A percentile compares a stretch with the other conserved stretches of the same genome.
These are phyloP conservation scores for Tyto alba DNA, from an alignment of 2,113 vertebrate genomes.

Conservation along the genomic window DNA sequence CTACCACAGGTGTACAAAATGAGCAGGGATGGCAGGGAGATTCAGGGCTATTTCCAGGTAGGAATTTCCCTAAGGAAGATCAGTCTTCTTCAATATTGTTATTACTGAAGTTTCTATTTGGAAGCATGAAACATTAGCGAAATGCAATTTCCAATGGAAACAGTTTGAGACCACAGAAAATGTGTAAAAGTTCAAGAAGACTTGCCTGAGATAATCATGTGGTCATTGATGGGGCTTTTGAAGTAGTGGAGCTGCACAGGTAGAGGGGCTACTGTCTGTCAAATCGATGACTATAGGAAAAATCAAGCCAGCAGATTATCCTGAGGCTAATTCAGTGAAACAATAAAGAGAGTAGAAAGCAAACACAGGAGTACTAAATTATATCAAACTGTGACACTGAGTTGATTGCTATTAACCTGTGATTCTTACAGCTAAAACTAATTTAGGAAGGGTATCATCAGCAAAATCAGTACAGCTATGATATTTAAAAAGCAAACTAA, in stretches of 20 bases:
- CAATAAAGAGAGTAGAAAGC: not conserved
- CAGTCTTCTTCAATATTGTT: not conserved
- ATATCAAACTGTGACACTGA: not conserved
- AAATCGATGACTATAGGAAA: not conserved
- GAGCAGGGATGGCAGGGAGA: not conserved
- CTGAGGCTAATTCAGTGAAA: not conserved
- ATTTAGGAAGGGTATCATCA: not conserved
- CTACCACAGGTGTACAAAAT: not conserved
- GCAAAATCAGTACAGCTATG: not conserved
- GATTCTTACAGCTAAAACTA: not conserved
- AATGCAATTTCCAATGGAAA: not conserved
- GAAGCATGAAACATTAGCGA: not conserved
- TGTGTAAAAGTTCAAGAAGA: not conserved
- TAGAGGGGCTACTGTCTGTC: not conserved
- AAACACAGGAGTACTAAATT: not conserved
- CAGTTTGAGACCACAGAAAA: not conserved
- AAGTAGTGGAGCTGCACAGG: not conserved
- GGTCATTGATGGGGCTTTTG: not conserved
- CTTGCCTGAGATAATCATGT: not conserved
- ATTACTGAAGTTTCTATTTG: not conserved
- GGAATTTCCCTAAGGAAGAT: not conserved
- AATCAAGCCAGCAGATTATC: not conserved
- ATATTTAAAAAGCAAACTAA: not conserved
- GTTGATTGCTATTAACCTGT: not conserved
- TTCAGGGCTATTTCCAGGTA: not conserved